These are phyloP conservation scores for Eira barbara DNA, from an alignment of 2,113 vertebrate genomes.

Conservation along the genomic window DNA sequence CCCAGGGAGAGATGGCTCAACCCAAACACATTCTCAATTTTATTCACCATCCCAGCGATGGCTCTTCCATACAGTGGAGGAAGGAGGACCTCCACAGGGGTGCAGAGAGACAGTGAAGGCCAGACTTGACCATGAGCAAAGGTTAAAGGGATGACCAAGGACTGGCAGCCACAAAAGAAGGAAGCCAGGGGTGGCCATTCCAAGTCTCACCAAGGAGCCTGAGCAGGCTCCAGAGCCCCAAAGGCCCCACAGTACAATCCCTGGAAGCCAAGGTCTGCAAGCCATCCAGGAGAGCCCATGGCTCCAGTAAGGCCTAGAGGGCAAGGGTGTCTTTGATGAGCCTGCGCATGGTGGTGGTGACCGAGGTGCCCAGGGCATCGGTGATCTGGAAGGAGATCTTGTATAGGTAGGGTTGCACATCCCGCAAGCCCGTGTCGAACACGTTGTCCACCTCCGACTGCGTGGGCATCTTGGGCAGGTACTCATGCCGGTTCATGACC, in stretches of 20 bases:
- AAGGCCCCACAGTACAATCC: not conserved
- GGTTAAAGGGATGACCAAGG: not conserved
- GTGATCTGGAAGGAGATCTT: conserved; percentile 98
- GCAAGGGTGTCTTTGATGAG: conserved; percentile 98
- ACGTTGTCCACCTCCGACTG: conserved; percentile 99
- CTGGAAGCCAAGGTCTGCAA: not conserved
- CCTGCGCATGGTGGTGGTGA: conserved; percentile 97
- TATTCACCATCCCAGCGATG: conserved; percentile 32
- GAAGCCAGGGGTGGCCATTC: not conserved
- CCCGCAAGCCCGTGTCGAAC: conserved; percentile 96
- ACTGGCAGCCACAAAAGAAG: not conserved
- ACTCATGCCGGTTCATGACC: conserved; percentile 98
- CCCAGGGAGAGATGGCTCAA: not conserved
- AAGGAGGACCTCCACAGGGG: not conserved
- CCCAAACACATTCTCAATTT: conserved; percentile 42
- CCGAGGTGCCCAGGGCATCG: conserved; percentile 93
- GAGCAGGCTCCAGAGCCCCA: not conserved
- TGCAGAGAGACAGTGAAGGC: not conserved
- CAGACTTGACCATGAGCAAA: not conserved
- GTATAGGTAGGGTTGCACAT: conserved; percentile 98
- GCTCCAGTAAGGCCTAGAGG: conserved; percentile 78
- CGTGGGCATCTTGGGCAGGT: conserved; percentile 99
- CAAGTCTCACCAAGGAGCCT: not conserved
- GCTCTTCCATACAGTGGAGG: conserved; percentile 1
- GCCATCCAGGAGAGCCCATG: not conserved